A percentile compares a stretch with the other conserved stretches of the same genome.
These are phyloP conservation scores for Hyposoter didymator DNA, from an alignment of 2,888 invertebrate genomes.

Conservation along the genomic window DNA sequence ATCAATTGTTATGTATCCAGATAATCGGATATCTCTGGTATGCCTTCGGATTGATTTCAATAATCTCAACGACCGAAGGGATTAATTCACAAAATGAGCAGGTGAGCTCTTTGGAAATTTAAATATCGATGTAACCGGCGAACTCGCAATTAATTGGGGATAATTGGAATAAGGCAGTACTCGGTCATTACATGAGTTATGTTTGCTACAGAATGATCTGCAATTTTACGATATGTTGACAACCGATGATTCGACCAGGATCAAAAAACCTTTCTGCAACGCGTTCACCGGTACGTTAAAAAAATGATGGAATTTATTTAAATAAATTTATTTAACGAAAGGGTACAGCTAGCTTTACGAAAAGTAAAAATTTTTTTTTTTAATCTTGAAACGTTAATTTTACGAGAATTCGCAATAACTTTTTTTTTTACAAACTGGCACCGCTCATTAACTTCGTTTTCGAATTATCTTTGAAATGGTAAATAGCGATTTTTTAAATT, in stretches of 20 bases:
- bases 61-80: constrained; percentile 51
- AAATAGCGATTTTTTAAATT: no score
- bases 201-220: constrained; percentile 70
- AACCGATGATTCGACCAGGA: constrained; percentile 69
- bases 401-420: no score
- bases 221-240: constrained; percentile 69
- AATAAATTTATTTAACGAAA: no score
- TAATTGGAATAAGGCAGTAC: background rate
- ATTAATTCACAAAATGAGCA: constrained; percentile 10
- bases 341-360: no score
- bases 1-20: constrained; percentile 63
- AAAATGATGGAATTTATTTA: background rate
- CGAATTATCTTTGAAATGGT: no score
- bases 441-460: no score
- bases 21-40: constrained; percentile 71
- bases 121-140: background rate
- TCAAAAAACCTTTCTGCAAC: constrained; percentile 94
- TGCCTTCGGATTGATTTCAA: constrained; percentile 67
- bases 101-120: constrained; percentile 19
- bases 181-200: background rate
- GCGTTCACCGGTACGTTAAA: constrained; percentile 90
- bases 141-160: background rate
- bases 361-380: no score
- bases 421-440: no score
- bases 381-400: no score